Evolutionary conservation across 2,797 vertebrate species (phyloP), one percentile per base, ranked within the genome.

Genomic region (Catharus ustulatus): DNA sequence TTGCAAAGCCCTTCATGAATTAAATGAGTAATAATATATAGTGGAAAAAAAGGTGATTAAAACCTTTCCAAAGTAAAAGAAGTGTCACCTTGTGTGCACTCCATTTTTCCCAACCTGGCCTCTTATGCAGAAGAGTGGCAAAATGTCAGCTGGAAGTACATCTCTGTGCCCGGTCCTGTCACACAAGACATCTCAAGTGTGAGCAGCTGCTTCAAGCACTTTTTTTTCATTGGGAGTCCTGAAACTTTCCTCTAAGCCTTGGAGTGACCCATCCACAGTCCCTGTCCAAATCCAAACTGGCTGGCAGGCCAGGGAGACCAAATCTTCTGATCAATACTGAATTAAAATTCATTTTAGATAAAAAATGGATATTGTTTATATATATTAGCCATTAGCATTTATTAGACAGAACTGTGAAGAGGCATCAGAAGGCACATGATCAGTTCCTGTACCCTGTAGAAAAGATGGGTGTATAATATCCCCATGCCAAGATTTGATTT

Each of bases 81-180:
- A 68, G 12, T 24, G 42, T 71, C 61, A 83, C 67, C 75, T 87
- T 27, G 34, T 17, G 24, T 45, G 71, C 34, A 18, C 43, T 62
- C 51, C 52, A n/a, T 48, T 83, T 72, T 77, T 48, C 52, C 46
- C 42, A 61, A 4, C 52, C 71, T 71, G 7, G 18, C 11, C 29
- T 89, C 45, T 90, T 85, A 74, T 3, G 13, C 76, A 83, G 77
- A 92, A 66, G 46, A 79, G 51, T 15, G 84, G 49, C 63, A 80
- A 63, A 93, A 85, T 80, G 89, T 68, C 75, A 92, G 3, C 57
- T 87, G 87, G 81, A 87, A 62, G 86, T 40, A 68, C 72, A 34
- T 19, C 1, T 3, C 34, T 34, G 34, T 34, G 34, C 34, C 34
- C 78, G 54, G 75, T 74, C 32, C 75, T 64, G 81, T 73, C 94